phyloP scores from a whole-genome alignment of 2,797 vertebrate species.

The Setipinna tenuifilis region DNA sequence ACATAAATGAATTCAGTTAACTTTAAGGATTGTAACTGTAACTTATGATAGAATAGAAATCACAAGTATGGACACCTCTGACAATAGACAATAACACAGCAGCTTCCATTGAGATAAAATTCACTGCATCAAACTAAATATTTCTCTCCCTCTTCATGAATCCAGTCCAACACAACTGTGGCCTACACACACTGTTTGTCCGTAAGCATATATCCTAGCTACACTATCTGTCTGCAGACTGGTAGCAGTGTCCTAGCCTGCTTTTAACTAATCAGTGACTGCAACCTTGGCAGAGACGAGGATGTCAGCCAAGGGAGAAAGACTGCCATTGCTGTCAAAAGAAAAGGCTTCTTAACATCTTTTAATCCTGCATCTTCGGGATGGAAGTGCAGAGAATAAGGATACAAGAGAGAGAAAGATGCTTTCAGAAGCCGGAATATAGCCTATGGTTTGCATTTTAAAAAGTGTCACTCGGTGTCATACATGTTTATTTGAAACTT shows the following conservation, averaged over 20 bases:
- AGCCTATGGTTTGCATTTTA: background rate
- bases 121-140: background rate
- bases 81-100: background rate
- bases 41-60: background rate
- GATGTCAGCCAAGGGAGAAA: background rate
- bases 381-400: background rate
- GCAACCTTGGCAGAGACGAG: background rate
- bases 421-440: background rate
- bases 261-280: constrained; percentile 23
- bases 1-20: background rate
- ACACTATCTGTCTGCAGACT: background rate
- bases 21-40: background rate
- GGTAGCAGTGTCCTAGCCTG: background rate
- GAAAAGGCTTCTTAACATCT: constrained; percentile 37
- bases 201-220: no score
- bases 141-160: background rate
- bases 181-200: background rate
- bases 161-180: background rate
- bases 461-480: background rate
- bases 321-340: constrained; percentile 34
- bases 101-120: background rate
- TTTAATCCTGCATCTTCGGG: background rate
- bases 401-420: background rate
- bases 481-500: constrained; percentile 19
- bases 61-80: background rate